phyloP scores from a whole-genome alignment of 2,888 invertebrate genomes.

The Drosophila aldrichi region DNA sequence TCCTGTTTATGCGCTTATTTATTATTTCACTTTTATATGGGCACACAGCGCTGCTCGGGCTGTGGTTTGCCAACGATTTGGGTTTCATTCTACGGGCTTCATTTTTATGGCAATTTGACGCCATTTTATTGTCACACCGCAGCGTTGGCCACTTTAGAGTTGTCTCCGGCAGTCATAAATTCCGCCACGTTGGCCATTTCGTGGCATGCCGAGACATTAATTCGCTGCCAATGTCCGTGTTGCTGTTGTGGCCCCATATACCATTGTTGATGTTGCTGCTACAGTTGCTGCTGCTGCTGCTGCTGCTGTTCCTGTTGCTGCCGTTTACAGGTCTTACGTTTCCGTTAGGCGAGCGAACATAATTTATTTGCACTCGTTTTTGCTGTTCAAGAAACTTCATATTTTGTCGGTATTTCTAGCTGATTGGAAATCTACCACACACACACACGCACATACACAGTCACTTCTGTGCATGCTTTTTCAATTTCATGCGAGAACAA shows the following conservation, averaged over 20 bases:
- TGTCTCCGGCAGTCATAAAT: conserved; percentile 75
- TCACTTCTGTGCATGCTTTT: conserved; percentile 46
- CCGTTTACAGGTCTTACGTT: conserved; percentile 50
- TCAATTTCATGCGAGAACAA: conserved; percentile 62
- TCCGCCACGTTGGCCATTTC: conserved; percentile 77
- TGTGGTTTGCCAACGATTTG: conserved; percentile 59
- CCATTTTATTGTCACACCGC: conserved; percentile 79
- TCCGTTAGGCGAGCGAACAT: conserved; percentile 44
- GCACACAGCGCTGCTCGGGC: conserved; percentile 38
- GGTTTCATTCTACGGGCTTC: conserved; percentile 45
- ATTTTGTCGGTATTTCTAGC: conserved; percentile 48
- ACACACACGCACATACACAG: conserved; percentile 5
- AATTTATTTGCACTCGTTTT: conserved; percentile 69
- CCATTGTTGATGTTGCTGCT: conserved; percentile 7
- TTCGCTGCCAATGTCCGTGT: conserved; percentile 68
- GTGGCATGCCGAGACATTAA: conserved; percentile 78
- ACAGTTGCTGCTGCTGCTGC: conserved; percentile 2
- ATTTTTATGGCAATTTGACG: conserved; percentile 80
- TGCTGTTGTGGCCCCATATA: conserved; percentile 10
- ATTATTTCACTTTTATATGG: conserved; percentile 76
- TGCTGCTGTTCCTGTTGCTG: conserved; percentile 7
- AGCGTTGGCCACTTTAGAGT: conserved; percentile 77
- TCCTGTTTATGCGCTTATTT: conserved; percentile 73
- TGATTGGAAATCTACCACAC: conserved; percentile 66
- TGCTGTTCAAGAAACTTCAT: conserved; percentile 71